Conservation (phyloP, 2,888 invertebrate genomes). For the Phorcus lineatus region DNA sequence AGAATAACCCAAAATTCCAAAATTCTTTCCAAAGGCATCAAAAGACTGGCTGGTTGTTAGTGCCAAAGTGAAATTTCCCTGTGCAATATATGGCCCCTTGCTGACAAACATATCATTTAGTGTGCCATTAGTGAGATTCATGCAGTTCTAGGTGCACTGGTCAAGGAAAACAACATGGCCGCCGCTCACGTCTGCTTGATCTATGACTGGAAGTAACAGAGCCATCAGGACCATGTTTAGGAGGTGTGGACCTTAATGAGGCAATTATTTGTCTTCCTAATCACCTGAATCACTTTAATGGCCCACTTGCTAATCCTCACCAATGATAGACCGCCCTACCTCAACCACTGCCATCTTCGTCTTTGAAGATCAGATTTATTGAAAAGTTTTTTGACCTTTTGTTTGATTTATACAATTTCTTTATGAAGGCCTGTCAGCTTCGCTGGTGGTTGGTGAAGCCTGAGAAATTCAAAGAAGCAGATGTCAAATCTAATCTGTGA, state of each 20-base stretch:
- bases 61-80: background rate
- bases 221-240: background rate
- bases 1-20: too few relatives aligned
- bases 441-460: too few relatives aligned
- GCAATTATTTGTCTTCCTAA: conserved; percentile 8
- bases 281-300: background rate
- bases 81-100: background rate
- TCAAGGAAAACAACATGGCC: background rate
- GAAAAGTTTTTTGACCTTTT: too few relatives aligned
- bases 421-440: too few relatives aligned
- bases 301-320: background rate
- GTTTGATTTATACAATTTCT: too few relatives aligned
- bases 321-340: too few relatives aligned
- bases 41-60: too few relatives aligned
- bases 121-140: background rate
- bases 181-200: background rate
- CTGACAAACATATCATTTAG: conserved; percentile 10
- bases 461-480: too few relatives aligned
- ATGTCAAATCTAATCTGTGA: too few relatives aligned
- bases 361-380: too few relatives aligned
- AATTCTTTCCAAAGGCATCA: too few relatives aligned
- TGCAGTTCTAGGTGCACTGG: background rate
- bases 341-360: too few relatives aligned
- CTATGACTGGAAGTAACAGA: conserved; percentile 7
- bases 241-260: background rate